These are phyloP conservation scores for Ypsolopha sequella DNA, from an alignment of 2,888 invertebrate species.

Conservation along the genomic window DNA sequence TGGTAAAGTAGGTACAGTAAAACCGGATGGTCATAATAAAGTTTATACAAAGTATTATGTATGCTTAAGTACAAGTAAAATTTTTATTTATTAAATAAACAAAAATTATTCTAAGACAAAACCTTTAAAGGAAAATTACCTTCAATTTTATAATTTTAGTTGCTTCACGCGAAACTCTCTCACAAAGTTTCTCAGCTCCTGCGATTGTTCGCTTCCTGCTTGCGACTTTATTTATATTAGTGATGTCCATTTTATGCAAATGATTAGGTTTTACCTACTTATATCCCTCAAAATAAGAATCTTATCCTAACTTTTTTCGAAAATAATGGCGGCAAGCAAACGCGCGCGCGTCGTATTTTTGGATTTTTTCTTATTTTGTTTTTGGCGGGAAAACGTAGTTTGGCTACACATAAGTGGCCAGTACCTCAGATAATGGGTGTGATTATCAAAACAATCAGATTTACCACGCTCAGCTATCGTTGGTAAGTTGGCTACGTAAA, in stretches of 20 bases:
- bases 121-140: conserved; percentile 20
- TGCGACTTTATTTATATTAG: conserved; percentile 35
- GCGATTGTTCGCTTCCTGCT: conserved; percentile 36
- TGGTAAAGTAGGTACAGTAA: no score
- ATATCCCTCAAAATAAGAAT: background rate
- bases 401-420: no score
- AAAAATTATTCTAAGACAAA: no score
- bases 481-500: no score
- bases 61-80: no score
- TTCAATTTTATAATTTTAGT: conserved; percentile 48
- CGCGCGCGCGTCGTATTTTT: no score
- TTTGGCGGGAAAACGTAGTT: background rate
- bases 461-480: no score
- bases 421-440: no score
- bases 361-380: background rate
- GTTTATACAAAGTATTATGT: background rate
- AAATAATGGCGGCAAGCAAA: background rate
- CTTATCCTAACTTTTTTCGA: background rate
- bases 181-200: conserved; percentile 41
- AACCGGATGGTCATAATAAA: no score
- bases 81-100: background rate
- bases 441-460: no score
- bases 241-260: conserved; percentile 28
- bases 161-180: conserved; percentile 43
- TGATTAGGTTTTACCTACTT: background rate